Percentiles rank a stretch among this genome's conserved stretches.
phyloP scores from a whole-genome alignment of 2,888 invertebrate species.

The Doris montereyensis region DNA sequence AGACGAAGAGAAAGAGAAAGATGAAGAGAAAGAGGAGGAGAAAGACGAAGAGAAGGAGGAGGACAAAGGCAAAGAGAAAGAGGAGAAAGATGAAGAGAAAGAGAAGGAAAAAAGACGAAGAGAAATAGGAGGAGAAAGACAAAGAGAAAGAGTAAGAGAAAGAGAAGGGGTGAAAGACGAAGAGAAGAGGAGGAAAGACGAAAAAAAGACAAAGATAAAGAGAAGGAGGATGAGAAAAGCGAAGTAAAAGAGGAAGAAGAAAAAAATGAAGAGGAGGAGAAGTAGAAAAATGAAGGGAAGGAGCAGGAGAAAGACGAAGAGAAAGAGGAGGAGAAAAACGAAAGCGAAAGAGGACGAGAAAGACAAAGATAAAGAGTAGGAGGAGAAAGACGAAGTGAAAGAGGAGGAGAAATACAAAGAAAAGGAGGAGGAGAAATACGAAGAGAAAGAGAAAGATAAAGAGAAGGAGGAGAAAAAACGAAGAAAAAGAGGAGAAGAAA shows the following conservation, averaged over 20 bases:
- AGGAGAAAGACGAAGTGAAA: not conserved
- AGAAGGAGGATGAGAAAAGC: not conserved
- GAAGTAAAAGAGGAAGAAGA: not conserved
- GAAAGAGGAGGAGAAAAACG: not conserved
- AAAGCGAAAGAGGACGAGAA: not conserved
- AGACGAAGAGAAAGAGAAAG: not conserved
- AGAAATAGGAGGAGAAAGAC: not conserved
- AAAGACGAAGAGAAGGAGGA: not conserved
- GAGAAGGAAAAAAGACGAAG: not conserved
- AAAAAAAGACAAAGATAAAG: not conserved
- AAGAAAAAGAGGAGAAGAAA: not conserved
- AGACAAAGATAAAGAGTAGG: not conserved
- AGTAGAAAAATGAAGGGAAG: not conserved
- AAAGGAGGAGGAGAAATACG: not conserved
- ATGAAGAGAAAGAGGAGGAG: not conserved
- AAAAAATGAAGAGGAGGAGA: not conserved
- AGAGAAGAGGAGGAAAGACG: not conserved
- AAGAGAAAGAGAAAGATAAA: not conserved
- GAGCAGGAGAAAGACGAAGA: not conserved
- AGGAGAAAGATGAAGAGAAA: not conserved
- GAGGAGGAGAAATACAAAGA: not conserved
- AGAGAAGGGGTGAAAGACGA: not conserved
- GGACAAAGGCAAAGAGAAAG: not conserved
- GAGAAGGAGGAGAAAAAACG: not conserved
- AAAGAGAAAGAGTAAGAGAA: not conserved